Evolutionary conservation across 2,113 vertebrate genomes (phyloP), one percentile per base, ranked within the genome.

Genomic region (Hipposideros armiger): DNA sequence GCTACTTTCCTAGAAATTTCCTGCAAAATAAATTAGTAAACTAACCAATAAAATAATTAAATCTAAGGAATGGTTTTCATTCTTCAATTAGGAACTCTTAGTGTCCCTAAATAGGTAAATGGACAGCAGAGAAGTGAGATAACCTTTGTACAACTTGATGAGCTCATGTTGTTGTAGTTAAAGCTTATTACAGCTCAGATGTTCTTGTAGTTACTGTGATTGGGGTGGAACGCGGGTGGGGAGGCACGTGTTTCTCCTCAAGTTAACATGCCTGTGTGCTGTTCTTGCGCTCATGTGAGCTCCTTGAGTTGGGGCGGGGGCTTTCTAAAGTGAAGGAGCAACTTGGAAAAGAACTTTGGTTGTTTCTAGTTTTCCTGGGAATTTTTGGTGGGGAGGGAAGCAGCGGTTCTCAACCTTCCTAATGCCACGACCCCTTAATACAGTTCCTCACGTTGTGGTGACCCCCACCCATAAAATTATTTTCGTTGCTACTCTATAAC

Each of bases 11-110:
- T 96, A 90, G 64, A 90, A 58, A 92, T 45, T 15, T 91, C 28
- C 42, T 95, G 24, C 50, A 95, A 45, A 91, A 88, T 84, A 93
- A 85, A 83, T 52, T 11, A 90, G 87, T 36, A 60, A 95, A 87
- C 19, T 24, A 50, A 76, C 81, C 88, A 85, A 17, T n/a, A 74
- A 73, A 50, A 47, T 32, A 70, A 87, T 13, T 92, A 56, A 17
- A 81, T 74, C n/a, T 73, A 42, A 78, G 70, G 52, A 77, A 7
- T 70, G 19, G 2, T 93, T 96, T 94, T 93, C 45, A 9, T 92
- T 82, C 50, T 78, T 95, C 60, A 89, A 66, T 90, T 84, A 94
- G 47, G 14, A 69, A 64, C 76, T 22, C 20, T 80, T 11, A 26
- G 45, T 45, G 69, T 50, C 22, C 76, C 78, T 83, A 28, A 24